Evolutionary conservation across 1,140 invertebrate genomes (phyloP).

Genomic region (Tenebrio molitor): DNA sequence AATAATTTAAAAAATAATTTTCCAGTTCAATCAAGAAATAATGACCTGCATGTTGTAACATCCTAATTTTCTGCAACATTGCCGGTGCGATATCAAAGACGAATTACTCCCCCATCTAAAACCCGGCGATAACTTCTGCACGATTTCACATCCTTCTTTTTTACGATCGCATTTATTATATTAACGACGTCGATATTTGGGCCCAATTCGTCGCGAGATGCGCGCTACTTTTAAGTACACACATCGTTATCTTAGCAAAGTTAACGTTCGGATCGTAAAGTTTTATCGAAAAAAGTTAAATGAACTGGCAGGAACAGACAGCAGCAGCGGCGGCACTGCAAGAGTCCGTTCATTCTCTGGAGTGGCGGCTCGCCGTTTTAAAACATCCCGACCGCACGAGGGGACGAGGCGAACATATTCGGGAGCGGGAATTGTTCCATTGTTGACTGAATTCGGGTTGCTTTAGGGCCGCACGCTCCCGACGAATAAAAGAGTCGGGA

Average conservation of each 20-base stretch:
- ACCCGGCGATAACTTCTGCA: conserved; percentile 29
- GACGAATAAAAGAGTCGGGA: conserved; percentile 42
- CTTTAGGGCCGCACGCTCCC: conserved; percentile 39
- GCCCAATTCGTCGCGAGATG: conserved; percentile 12
- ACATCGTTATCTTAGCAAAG: conserved; percentile 42
- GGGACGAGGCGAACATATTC: conserved; percentile 28
- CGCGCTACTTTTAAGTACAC: conserved; percentile 38
- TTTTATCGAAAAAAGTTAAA: conserved; percentile 48
- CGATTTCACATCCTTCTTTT: conserved; percentile 29
- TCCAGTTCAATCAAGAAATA: conserved; percentile 22
- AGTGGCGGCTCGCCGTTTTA: conserved; percentile 26
- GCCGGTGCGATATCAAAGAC: conserved; percentile 27
- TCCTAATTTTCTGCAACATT: conserved; percentile 37
- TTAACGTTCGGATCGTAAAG: conserved; percentile 40
- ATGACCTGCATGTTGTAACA: conserved; percentile 35
- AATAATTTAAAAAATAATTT: background rate
- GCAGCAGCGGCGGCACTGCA: background rate
- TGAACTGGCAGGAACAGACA: conserved; percentile 46
- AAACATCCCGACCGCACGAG: conserved; percentile 15
- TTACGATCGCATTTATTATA: conserved; percentile 39
- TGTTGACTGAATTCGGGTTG: conserved; percentile 46
- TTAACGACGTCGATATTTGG: conserved; percentile 32
- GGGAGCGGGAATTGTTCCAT: conserved; percentile 42
- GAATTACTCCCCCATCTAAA: conserved; percentile 14
- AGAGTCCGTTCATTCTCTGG: background rate